Evolutionary conservation across 2,888 invertebrate genomes (phyloP), one percentile per base, ranked within the genome.

Genomic region (Rhodophaea formosa): DNA sequence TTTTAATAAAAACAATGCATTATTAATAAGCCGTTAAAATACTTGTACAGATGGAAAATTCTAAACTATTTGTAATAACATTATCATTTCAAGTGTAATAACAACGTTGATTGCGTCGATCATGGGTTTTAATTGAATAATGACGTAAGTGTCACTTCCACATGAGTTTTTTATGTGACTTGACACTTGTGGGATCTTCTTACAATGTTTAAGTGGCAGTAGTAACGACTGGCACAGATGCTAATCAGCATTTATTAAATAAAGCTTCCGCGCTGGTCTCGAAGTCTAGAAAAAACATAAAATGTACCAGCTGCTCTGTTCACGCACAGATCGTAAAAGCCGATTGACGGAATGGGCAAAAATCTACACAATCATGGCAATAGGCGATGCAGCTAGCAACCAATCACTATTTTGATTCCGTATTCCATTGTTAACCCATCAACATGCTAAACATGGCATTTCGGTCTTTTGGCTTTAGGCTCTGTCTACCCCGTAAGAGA

Each of bases 11-110:
- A 39, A 39, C 39, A 46, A 17, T 17, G 12, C 10, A 23, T 12
- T 46, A 46, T 17, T 17, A 23, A 46, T 46, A 17, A 23, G 23
- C 46, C 46, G 23, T 46, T 6, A 46, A 23, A 17, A 17, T 46
- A 46, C 17, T 23, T 17, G 8, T 46, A 29, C 10, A 15, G n/a
- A 32, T 51, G 51, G 51, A 51, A 51, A 51, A 51, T 51, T 51
- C 35, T 51, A 39, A 39, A 51, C 35, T 51, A 51, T 51, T 51
- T 35, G 51, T 51, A 51, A 51, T 51, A 51, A 51, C 17, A 51
- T 35, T 35, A 35, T 35, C 51, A 51, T 51, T 51, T 51, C 51
- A 35, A 51, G 35, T 51, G 46, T 17, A 46, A 46, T n/a, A 23
- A n/a, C 23, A 6, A 15, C 17, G 8, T 51, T 51, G 35, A 51